A percentile compares a stretch with the other conserved stretches of the same genome.
These are phyloP conservation scores for Mystacides longicornis DNA, from an alignment of 2,888 invertebrate species.

Conservation along the genomic window DNA sequence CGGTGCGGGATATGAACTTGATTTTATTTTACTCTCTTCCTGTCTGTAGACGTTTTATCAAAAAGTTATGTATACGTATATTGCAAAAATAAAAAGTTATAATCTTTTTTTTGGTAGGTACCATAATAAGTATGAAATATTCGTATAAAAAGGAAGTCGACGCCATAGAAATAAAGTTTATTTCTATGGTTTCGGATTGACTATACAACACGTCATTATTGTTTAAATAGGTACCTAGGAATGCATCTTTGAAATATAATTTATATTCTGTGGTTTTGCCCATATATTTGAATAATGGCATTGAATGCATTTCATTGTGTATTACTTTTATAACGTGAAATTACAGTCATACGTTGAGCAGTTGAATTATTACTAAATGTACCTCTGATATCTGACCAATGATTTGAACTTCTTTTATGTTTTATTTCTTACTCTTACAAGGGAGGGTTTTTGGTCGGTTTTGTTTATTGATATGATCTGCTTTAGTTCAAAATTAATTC, in stretches of 20 bases:
- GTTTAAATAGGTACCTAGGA: no score
- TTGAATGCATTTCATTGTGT: neutral
- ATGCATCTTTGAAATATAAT: neutral
- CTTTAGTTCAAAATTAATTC: no score
- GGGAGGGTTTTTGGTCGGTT: no score
- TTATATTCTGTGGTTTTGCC: neutral
- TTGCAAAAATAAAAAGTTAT: neutral
- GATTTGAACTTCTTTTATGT: no score
- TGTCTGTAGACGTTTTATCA: neutral
- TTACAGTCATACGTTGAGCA: no score
- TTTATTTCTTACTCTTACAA: no score
- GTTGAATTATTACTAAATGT: no score
- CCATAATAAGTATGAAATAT: neutral
- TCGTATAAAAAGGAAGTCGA: conserved; percentile 1
- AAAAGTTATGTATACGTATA: neutral
- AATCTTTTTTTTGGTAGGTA: conserved; percentile 1
- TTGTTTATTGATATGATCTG: no score
- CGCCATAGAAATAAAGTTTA: conserved; percentile 1
- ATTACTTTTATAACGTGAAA: no score
- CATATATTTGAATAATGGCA: neutral
- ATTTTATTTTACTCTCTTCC: conserved; percentile 1
- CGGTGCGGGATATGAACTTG: conserved; percentile 1
- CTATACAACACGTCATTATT: no score
- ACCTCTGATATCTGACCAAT: no score
- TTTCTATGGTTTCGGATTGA: neutral